Conservation (phyloP, 35 echinoderm and acorn worm genomes). For the Patiria miniata region DNA sequence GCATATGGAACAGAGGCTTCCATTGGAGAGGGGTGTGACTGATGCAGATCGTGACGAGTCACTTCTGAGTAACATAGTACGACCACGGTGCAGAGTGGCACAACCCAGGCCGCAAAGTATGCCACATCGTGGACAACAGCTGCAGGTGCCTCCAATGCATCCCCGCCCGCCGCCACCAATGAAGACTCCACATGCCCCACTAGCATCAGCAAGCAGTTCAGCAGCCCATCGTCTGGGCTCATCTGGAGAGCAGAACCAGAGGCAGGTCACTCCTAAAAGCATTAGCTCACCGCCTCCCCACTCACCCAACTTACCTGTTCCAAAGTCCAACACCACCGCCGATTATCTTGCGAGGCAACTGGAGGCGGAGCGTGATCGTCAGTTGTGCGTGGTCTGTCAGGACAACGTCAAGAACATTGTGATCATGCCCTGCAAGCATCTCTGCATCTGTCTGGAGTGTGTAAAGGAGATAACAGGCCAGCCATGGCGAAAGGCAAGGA, state of each 20-base stretch:
- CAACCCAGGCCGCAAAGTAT: too few species aligned
- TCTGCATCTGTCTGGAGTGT: conserved; percentile 65
- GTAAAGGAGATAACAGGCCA: conserved; percentile 42
- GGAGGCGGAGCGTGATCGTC: conserved; percentile 60
- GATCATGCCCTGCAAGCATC: conserved; percentile 74
- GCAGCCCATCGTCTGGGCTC: background rate
- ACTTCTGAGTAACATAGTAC: too few species aligned
- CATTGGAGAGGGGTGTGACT: background rate
- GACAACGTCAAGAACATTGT: conserved; percentile 72
- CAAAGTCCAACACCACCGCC: background rate
- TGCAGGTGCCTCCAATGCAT: background rate
- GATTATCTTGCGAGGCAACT: conserved; percentile 4
- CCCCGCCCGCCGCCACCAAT: too few species aligned
- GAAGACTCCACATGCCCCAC: background rate
- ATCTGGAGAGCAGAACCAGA: background rate
- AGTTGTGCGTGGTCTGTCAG: conserved; percentile 72
- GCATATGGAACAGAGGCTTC: background rate
- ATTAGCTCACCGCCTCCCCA: background rate
- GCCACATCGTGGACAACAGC: background rate
- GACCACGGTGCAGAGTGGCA: background rate
- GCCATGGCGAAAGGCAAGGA: conserved; percentile 21
- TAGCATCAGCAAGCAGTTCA: too few species aligned
- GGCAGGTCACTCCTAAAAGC: background rate
- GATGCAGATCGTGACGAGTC: conserved; percentile 9
- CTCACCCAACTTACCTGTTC: background rate